Conservation (phyloP, 2,888 invertebrate species). For the Pomacea canaliculata region DNA sequence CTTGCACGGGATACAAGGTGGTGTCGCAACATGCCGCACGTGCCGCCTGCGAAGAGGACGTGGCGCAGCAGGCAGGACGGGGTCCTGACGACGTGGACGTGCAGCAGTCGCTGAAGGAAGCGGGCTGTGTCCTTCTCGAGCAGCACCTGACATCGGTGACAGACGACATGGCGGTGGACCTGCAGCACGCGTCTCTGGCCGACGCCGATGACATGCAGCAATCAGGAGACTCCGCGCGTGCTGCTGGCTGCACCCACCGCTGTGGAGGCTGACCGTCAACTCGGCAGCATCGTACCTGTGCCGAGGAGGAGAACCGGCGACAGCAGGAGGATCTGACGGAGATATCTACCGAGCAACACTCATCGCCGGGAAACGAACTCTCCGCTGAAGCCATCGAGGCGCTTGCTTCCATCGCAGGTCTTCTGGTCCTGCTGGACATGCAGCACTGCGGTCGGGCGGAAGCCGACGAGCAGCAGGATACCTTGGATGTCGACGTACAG, state of each 20-base stretch:
- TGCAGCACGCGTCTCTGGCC: neutral
- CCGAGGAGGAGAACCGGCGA: neutral
- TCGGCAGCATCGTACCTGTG: neutral
- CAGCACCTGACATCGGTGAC: neutral
- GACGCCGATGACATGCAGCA: neutral
- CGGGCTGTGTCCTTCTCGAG: too few species aligned
- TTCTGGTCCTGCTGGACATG: neutral
- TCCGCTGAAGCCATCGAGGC: neutral
- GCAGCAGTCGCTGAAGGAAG: neutral
- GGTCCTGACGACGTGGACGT: neutral
- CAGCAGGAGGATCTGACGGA: neutral
- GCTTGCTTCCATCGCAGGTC: neutral
- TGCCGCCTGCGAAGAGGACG: neutral
- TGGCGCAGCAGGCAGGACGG: neutral
- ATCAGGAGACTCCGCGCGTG: neutral
- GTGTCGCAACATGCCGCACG: neutral
- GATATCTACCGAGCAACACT: neutral
- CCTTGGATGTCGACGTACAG: neutral
- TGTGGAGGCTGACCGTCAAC: neutral
- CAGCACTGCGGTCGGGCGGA: slow-evolving; percentile 2
- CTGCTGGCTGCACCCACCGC: neutral
- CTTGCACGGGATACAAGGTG: neutral
- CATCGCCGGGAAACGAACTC: neutral
- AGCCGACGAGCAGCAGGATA: neutral
- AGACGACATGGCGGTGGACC: neutral